Evolutionary conservation across 2,797 vertebrate genomes (phyloP).

Genomic region (Rhinatrema bivittatum): DNA sequence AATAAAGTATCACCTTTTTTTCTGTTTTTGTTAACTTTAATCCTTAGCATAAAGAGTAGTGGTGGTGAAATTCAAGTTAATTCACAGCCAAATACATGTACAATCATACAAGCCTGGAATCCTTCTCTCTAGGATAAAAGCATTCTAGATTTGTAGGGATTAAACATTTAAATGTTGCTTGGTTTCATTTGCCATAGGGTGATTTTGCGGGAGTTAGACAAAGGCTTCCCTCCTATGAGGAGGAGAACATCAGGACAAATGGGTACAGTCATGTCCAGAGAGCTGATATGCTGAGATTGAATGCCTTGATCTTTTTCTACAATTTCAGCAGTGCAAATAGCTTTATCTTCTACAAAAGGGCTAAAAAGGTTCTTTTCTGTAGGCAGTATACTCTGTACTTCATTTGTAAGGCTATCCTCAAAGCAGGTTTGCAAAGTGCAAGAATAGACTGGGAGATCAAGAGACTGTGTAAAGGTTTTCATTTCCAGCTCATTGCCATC

Average conservation of each 20-base stretch:
- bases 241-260: conserved; percentile 59
- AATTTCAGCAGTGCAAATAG: neutral
- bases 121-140: too few species aligned
- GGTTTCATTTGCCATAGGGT: conserved; percentile 68
- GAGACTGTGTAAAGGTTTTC: conserved; percentile 49
- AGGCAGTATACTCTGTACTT: neutral
- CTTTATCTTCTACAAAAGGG: conserved; percentile 1
- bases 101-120: too few species aligned
- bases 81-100: too few species aligned
- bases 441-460: neutral
- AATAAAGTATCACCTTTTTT: too few species aligned
- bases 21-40: too few species aligned
- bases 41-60: too few species aligned
- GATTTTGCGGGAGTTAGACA: conserved; percentile 40
- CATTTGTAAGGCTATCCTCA: conserved; percentile 1
- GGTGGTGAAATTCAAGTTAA: too few species aligned
- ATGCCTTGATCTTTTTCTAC: neutral
- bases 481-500: conserved; percentile 59
- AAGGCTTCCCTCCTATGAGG: conserved; percentile 70
- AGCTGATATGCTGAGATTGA: fast-evolving
- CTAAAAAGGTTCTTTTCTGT: neutral
- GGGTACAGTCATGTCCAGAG: neutral
- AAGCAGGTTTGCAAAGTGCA: conserved; percentile 6
- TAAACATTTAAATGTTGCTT: neutral
- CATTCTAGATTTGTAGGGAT: too few species aligned